Conservation (phyloP, 1,140 invertebrate genomes). For the Octopus bimaculoides region DNA sequence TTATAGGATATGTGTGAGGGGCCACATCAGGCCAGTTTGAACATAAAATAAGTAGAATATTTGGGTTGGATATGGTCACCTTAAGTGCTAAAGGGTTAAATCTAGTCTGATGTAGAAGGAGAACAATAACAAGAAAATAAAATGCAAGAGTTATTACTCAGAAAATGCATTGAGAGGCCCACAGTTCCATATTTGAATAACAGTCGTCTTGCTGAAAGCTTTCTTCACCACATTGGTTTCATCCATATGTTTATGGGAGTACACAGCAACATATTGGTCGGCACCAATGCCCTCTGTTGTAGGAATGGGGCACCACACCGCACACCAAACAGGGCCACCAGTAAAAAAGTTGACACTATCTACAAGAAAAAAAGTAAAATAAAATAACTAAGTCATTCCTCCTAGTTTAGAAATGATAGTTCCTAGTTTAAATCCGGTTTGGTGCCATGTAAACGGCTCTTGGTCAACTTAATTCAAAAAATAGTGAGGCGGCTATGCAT, state of each 20-base stretch:
- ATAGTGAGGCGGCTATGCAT: too few species aligned
- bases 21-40: too few species aligned
- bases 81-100: too few species aligned
- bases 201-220: not conserved
- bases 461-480: too few species aligned
- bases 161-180: constrained; percentile 2
- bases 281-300: not conserved
- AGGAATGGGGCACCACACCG: constrained; percentile 2
- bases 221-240: not conserved
- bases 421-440: too few species aligned
- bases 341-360: not conserved
- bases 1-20: too few species aligned
- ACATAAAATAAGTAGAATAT: too few species aligned
- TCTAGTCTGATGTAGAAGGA: too few species aligned
- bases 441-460: too few species aligned
- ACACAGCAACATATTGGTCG: constrained; percentile 2
- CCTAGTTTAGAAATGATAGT: too few species aligned
- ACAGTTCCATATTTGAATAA: constrained; percentile 8
- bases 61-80: too few species aligned
- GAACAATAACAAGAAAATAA: too few species aligned
- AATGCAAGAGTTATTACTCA: not conserved
- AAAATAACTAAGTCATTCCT: not conserved
- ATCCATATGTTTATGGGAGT: constrained; percentile 2
- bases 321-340: constrained; percentile 9
- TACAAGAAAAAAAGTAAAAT: constrained; percentile 1